Base-by-base conservation (phyloP, 2,888 invertebrate species). In the Panzeria rudis region DNA sequence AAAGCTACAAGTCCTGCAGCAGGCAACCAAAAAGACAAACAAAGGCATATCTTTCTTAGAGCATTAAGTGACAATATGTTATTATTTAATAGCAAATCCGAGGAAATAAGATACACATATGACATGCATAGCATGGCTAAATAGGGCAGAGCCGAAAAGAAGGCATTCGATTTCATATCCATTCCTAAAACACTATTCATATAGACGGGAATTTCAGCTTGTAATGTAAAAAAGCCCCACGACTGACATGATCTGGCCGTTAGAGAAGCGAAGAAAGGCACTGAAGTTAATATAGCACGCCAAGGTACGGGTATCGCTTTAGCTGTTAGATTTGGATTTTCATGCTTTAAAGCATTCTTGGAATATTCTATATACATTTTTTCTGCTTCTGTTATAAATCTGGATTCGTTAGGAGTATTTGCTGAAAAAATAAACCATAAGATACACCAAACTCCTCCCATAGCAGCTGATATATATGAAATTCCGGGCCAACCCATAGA, bases 221-320 rank as follows among this genome's bases (percentile, higher is more conserved):
- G 93, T 1, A 96, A 91, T 0, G 95, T 95, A 93, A 95, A 95
- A 88, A 94, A 95, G 0, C 96, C 96, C 95, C 95, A 96, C 85
- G 95, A 94, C 84, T 95, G 94, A 0, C 95, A 94, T 78, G 94
- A 93, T 88, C 95, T 95, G 0, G 94, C 94, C 0, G 95, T 90
- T 9, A 94, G 89, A 2, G 91, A 68, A 0, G 91, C 89, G 94
- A 94, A 95, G 90, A 96, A 94, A 0, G 96, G 96, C 0, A 94
- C 84, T 0, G 95, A 96, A 0, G 94, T 94, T 5, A 94, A 89
- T 15, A 96, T 95, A 13, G 93, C 93, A 54, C 89, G 91, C 95
- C 95, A 96, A 0, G 96, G 96, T 0, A 94, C 8, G 3, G 90
- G 89, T 75, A 93, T 93, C 3, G 50, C 79, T 5, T 81, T 87